Conservation (phyloP, 2,888 invertebrate species). For the Chrysopilus asiliformis region DNA sequence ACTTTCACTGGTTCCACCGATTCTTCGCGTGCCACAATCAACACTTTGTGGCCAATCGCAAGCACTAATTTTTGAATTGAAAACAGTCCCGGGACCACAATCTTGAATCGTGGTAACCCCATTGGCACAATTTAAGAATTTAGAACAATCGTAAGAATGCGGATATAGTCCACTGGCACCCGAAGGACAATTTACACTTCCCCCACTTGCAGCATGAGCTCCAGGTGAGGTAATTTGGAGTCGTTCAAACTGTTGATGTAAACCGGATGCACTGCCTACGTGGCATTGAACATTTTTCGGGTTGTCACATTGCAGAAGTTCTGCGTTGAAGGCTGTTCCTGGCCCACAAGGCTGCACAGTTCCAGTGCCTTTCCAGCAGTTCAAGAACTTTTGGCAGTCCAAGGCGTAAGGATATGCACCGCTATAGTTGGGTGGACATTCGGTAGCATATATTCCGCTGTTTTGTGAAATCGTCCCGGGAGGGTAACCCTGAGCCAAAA, state of each 20-base stretch:
- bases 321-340: conserved; percentile 50
- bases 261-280: too few species aligned
- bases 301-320: conserved; percentile 47
- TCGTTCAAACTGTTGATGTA: too few species aligned
- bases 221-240: too few species aligned
- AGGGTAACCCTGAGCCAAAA: too few species aligned
- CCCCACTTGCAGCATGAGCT: too few species aligned
- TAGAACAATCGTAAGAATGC: conserved; percentile 47
- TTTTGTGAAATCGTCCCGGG: too few species aligned
- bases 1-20: too few species aligned
- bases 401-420: conserved; percentile 46
- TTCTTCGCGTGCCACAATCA: too few species aligned
- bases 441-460: too few species aligned
- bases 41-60: conserved; percentile 52
- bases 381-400: conserved; percentile 52
- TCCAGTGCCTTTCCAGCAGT: conserved; percentile 50
- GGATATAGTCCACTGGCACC: conserved; percentile 43
- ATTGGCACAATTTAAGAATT: conserved; percentile 52
- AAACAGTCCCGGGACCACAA: conserved; percentile 51
- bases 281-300: conserved; percentile 45
- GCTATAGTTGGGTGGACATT: conserved; percentile 38
- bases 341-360: conserved; percentile 48
- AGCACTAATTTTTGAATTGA: conserved; percentile 45
- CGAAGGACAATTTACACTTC: too few species aligned
- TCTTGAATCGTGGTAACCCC: conserved; percentile 47